Percentiles rank a stretch among this genome's conserved stretches.
phyloP scores from a whole-genome alignment of 2,797 vertebrate species.

The Galagoides demidoff region DNA sequence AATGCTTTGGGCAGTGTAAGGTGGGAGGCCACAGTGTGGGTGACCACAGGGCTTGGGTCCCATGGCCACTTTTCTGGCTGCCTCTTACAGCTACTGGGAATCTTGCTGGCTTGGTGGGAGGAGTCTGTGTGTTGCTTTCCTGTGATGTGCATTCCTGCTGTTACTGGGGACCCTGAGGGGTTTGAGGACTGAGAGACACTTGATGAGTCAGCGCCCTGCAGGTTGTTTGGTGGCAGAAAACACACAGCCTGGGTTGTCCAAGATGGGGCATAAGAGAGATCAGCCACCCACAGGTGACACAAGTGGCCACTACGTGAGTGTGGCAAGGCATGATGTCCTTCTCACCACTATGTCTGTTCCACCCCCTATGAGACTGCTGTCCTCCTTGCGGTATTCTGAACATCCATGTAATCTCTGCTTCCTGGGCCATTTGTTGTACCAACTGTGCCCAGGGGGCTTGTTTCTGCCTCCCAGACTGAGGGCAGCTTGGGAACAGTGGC shows the following conservation, averaged over 20 bases:
- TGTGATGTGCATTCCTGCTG: fast-evolving
- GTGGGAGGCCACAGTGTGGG: not conserved
- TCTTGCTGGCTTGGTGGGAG: not conserved
- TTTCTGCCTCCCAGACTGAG: not conserved
- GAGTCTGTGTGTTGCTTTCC: not conserved
- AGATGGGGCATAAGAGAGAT: not conserved
- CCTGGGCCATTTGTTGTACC: not conserved
- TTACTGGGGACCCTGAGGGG: not conserved
- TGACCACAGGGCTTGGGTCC: not conserved
- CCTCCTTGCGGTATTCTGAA: not conserved
- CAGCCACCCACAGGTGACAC: not conserved
- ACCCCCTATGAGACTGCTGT: not conserved
- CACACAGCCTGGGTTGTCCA: not conserved
- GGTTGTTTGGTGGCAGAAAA: not conserved
- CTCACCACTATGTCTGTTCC: fast-evolving
- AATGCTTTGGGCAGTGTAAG: fast-evolving
- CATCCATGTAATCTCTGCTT: not conserved
- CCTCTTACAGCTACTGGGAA: not conserved
- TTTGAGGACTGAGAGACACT: not conserved
- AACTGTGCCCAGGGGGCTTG: not conserved
- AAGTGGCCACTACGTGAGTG: not conserved
- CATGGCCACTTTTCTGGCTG: fast-evolving
- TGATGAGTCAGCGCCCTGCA: not conserved
- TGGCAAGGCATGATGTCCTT: not conserved
- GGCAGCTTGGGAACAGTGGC: not conserved